phyloP scores from a whole-genome alignment of 2,113 vertebrate genomes.

The Sturnira hondurensis region DNA sequence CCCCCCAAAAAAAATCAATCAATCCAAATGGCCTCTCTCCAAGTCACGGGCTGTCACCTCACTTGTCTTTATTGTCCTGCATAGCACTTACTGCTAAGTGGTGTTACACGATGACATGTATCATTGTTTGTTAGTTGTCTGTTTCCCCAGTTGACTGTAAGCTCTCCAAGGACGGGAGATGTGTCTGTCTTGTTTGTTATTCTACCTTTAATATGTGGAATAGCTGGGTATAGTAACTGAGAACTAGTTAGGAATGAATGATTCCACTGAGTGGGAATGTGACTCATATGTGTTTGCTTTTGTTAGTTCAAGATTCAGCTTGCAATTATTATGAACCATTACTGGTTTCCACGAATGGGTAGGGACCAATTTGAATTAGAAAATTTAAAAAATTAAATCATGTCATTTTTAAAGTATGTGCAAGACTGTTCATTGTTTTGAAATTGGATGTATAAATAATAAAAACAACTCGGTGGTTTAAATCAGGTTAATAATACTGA shows the following conservation, averaged over 20 bases:
- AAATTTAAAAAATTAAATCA: neutral
- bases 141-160: neutral
- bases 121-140: neutral
- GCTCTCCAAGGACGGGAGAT: neutral
- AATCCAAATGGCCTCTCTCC: too few relatives aligned
- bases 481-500: neutral
- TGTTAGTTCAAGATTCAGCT: neutral
- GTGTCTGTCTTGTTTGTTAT: neutral
- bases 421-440: neutral
- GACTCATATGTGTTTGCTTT: neutral
- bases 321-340: neutral
- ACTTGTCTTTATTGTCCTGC: neutral
- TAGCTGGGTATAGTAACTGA: neutral
- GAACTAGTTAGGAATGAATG: neutral
- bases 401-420: neutral
- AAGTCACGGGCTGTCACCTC: neutral
- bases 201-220: neutral
- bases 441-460: neutral
- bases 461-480: neutral
- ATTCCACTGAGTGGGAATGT: neutral
- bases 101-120: fast-evolving
- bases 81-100: neutral
- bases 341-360: neutral
- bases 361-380: neutral
- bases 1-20: neutral